Evolutionary conservation across 2,888 invertebrate genomes (phyloP).

Genomic region (Mystacides longicornis): DNA sequence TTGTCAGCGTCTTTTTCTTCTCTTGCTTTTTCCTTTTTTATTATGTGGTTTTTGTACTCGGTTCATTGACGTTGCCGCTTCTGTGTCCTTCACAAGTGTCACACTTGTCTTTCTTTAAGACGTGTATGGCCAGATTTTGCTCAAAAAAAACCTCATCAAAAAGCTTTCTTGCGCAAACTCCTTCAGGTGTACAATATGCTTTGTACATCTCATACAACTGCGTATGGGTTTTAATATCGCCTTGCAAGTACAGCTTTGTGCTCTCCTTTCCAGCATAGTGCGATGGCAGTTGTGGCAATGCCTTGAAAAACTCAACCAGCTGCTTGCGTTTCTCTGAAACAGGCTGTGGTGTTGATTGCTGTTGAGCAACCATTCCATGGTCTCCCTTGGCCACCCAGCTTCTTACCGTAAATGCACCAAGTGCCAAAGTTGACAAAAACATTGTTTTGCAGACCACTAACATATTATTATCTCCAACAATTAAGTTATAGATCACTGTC

Average conservation of each 20-base stretch:
- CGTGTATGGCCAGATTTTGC: neutral
- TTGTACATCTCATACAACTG: slow-evolving; percentile 4
- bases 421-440: slow-evolving; percentile 3
- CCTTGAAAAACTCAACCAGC: neutral
- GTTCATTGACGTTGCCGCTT: neutral
- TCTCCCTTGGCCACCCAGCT: slow-evolving; percentile 3
- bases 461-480: neutral
- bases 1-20: slow-evolving; percentile 2
- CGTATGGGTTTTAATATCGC: neutral
- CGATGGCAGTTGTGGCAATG: neutral
- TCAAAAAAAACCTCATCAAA: slow-evolving; percentile 4
- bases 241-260: slow-evolving; percentile 1
- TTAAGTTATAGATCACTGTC: neutral
- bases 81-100: neutral
- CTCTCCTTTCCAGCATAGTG: neutral
- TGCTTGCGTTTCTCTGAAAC: slow-evolving; percentile 1
- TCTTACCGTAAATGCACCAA: neutral
- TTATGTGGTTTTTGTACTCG: neutral
- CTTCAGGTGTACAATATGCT: slow-evolving; percentile 2
- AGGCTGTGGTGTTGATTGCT: neutral
- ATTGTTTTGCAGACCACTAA: slow-evolving; percentile 1
- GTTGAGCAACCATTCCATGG: slow-evolving; percentile 3
- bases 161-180: neutral
- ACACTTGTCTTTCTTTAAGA: slow-evolving; percentile 2
- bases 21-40: slow-evolving; percentile 1